A percentile compares a stretch with the other conserved stretches of the same genome.
phyloP scores from a whole-genome alignment of 2,888 invertebrate genomes.

The Onchidella celtica region DNA sequence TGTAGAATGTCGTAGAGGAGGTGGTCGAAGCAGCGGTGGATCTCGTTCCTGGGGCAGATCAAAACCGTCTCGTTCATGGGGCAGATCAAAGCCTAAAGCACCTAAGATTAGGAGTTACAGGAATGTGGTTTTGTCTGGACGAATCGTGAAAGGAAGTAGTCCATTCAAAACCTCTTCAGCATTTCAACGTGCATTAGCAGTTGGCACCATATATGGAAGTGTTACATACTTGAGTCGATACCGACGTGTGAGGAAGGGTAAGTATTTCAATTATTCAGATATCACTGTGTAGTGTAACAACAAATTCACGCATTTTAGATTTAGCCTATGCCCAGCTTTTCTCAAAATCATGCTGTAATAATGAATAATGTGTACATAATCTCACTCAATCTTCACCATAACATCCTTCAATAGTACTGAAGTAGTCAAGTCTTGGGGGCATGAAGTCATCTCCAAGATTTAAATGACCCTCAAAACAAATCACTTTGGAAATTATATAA shows the following conservation, averaged over 20 bases:
- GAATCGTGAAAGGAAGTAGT: constrained; percentile 35
- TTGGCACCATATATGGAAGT: constrained; percentile 44
- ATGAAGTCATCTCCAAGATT: too few species aligned
- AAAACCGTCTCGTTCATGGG: background rate
- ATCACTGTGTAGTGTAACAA: too few species aligned
- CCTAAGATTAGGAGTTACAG: background rate
- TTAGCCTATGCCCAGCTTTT: too few species aligned
- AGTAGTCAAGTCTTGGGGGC: too few species aligned
- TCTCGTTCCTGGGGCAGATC: background rate
- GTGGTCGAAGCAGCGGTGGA: background rate
- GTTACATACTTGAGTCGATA: constrained; percentile 15
- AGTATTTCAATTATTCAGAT: background rate
- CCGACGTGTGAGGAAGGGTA: constrained; percentile 30
- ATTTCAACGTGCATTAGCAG: constrained; percentile 14
- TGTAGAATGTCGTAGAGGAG: background rate
- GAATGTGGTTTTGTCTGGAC: constrained; percentile 26
- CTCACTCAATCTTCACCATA: too few species aligned
- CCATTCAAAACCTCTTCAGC: constrained; percentile 12
- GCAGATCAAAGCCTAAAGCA: background rate
- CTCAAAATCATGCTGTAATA: too few species aligned
- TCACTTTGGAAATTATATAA: too few species aligned
- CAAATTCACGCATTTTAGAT: too few species aligned
- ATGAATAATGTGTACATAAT: too few species aligned
- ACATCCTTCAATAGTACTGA: too few species aligned
- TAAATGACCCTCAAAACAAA: too few species aligned